Conservation (phyloP, 2,113 vertebrate species). For the Paradoxurus hermaphroditus region DNA sequence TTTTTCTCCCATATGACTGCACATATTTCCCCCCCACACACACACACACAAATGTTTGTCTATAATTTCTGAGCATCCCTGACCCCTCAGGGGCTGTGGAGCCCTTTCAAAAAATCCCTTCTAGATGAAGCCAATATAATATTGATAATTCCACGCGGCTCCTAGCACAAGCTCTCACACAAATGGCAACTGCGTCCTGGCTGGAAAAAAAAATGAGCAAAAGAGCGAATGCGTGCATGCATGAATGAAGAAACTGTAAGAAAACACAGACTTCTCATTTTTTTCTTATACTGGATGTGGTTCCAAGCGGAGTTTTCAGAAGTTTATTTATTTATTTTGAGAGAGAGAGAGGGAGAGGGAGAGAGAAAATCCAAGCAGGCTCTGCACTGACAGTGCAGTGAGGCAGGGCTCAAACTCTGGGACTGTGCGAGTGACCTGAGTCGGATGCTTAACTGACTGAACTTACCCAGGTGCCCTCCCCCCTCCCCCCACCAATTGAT, state of each 20-base stretch:
- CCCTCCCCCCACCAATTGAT: too few relatives aligned
- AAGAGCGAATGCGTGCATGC: fast-evolving
- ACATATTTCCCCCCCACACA: background rate
- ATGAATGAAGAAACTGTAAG: background rate
- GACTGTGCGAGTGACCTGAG: too few relatives aligned
- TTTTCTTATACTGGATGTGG: background rate
- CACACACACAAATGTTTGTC: background rate
- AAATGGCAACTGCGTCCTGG: too few relatives aligned
- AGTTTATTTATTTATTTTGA: too few relatives aligned
- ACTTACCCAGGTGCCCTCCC: too few relatives aligned
- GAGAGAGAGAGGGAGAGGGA: too few relatives aligned
- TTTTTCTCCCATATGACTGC: background rate
- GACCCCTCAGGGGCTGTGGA: background rate
- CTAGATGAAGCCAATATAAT: background rate
- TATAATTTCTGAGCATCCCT: background rate
- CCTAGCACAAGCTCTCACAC: background rate
- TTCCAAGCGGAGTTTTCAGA: background rate
- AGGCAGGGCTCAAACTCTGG: too few relatives aligned
- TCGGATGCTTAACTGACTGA: too few relatives aligned
- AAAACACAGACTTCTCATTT: background rate
- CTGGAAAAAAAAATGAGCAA: background rate
- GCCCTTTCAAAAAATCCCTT: background rate
- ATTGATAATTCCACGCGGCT: background rate
- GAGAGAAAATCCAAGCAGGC: too few relatives aligned
- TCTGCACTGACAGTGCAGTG: too few relatives aligned